phyloP scores from a whole-genome alignment of 1,140 invertebrate species.

The Conopomorpha cramerella region DNA sequence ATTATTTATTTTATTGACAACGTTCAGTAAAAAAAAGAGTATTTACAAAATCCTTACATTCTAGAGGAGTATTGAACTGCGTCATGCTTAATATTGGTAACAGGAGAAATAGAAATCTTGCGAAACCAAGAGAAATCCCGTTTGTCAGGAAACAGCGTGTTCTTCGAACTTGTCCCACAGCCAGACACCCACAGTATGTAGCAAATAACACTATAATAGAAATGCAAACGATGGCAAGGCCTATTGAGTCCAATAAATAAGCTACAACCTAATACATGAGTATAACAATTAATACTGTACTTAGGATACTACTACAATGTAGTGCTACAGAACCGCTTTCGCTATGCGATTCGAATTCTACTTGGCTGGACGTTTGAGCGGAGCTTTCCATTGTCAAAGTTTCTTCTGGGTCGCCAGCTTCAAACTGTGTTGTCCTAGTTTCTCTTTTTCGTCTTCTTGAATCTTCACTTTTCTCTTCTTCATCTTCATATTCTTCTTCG shows the following conservation, averaged over 20 bases:
- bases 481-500: slow-evolving; percentile 22
- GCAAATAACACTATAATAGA: slow-evolving; percentile 7
- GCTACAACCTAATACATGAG: too few relatives aligned
- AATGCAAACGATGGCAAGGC: slow-evolving; percentile 54
- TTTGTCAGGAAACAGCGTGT: too few relatives aligned
- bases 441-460: slow-evolving; percentile 23
- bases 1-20: slow-evolving; percentile 39
- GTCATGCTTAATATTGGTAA: slow-evolving; percentile 11
- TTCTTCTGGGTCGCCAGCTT: too few relatives aligned
- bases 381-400: slow-evolving; percentile 14
- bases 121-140: too few relatives aligned
- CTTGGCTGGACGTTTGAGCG: too few relatives aligned
- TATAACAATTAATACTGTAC: too few relatives aligned
- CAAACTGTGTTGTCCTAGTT: slow-evolving; percentile 29
- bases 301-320: too few relatives aligned
- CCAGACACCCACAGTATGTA: slow-evolving; percentile 7
- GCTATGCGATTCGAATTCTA: not conserved
- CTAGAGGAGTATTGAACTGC: slow-evolving; percentile 55
- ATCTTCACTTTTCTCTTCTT: slow-evolving; percentile 12
- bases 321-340: too few relatives aligned
- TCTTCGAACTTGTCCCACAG: too few relatives aligned
- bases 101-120: too few relatives aligned
- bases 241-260: slow-evolving; percentile 46
- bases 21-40: slow-evolving; percentile 40
- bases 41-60: slow-evolving; percentile 48